Evolutionary conservation across 1,140 invertebrate genomes (phyloP), one percentile per base, ranked within the genome.

Genomic region (Portunus trituberculatus): DNA sequence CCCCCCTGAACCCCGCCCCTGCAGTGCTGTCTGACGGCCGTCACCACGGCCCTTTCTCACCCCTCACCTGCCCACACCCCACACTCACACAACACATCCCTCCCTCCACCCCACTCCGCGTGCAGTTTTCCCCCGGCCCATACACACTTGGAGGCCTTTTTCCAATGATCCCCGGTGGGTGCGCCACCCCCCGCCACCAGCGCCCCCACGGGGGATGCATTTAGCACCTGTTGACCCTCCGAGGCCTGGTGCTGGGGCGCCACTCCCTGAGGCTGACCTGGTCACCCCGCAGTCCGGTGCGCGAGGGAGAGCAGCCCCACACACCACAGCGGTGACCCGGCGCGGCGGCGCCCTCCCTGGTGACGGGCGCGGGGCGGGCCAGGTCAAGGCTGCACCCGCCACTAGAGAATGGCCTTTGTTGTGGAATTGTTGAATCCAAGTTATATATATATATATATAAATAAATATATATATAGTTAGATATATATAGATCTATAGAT

Each of bases 381-480:
- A 39, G 87, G 25, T 46, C 45, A 39, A 88, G 86, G 46, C 25
- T 48, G 45, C 88, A 25, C 25, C 88, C 45, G 25, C 88, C n/a
- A 4, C 88, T 10, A 31, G 59, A 76, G 32, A 91, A 76, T 91
- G 59, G 48, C 52, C 29, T 76, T 32, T 91, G 90, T 76, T 76
- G 20, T 91, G 90, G 82, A 87, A 84, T 59, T 93, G 32, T 46
- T 93, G 83, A 84, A 93, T 93, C 92, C 83, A 93, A 76, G 31
- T 76, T 39, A 91, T 91, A 91, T 76, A 91, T 76, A 31, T 91
- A 32, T 59, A 59, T 4, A 59, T 59, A 59, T 20, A 59, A 4
- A 52, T 14, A 52, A 7, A 59, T 59, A 59, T 59, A 59, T 59
- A 59, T 59, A 59, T 20, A 59, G 10, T 4, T 59, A 59, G 10